These are phyloP conservation scores for Aix galericulata DNA, from an alignment of 2,113 vertebrate species.

Conservation along the genomic window DNA sequence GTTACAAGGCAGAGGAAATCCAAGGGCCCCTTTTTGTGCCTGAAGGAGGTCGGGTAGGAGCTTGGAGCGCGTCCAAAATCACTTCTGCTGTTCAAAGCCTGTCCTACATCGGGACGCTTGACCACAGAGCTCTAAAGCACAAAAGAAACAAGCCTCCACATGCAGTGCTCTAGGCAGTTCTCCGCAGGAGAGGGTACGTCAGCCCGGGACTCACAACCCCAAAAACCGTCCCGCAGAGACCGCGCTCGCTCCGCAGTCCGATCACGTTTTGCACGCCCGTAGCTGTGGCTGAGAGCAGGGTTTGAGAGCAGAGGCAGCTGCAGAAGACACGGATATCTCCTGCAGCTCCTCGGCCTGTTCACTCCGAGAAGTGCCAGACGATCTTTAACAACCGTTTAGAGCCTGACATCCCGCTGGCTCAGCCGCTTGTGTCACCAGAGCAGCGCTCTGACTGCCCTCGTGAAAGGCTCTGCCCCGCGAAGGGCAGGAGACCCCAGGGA, in stretches of 20 bases:
- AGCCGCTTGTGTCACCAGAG: rapidly evolving
- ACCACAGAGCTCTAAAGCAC: background rate
- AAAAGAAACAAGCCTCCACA: background rate
- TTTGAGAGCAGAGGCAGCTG: background rate
- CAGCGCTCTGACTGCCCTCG: background rate
- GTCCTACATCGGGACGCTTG: background rate
- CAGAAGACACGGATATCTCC: background rate
- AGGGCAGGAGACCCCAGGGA: background rate
- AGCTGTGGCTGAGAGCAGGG: background rate
- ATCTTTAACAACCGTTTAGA: background rate
- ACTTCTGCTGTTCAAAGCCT: background rate
- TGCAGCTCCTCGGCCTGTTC: background rate
- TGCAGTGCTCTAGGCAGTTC: rapidly evolving
- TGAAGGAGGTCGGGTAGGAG: background rate
- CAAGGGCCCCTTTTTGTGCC: background rate
- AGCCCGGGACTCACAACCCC: background rate
- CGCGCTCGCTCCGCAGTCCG: rapidly evolving
- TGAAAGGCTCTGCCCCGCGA: too few relatives aligned
- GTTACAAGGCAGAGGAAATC: background rate
- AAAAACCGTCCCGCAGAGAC: background rate
- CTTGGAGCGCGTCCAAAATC: background rate
- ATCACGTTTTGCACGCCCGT: rapidly evolving
- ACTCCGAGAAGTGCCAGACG: background rate
- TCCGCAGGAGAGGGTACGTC: background rate
- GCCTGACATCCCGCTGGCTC: rapidly evolving